These are phyloP conservation scores for Nematolebias whitei DNA, from an alignment of 2,113 vertebrate species.

Conservation along the genomic window DNA sequence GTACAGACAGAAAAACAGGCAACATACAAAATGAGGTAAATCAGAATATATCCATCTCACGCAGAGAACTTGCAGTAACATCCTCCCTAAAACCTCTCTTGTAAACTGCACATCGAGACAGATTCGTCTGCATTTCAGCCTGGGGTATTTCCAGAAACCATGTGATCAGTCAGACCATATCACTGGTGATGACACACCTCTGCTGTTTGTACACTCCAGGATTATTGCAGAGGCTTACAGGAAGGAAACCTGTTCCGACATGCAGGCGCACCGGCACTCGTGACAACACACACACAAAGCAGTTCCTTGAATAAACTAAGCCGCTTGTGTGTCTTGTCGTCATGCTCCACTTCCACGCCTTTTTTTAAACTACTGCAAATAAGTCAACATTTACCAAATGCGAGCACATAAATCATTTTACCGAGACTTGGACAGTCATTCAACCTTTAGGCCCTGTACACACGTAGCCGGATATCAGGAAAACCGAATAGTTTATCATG, in stretches of 20 bases:
- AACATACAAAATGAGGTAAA: too few relatives aligned
- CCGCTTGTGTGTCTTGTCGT: neutral
- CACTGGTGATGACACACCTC: conserved; percentile 29
- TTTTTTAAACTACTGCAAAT: conserved; percentile 2
- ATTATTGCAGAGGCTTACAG: conserved; percentile 48
- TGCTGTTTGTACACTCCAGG: conserved; percentile 36
- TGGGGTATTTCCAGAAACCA: conserved; percentile 72
- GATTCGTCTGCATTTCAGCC: conserved; percentile 34
- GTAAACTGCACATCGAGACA: conserved; percentile 40
- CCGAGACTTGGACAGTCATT: neutral
- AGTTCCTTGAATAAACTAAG: neutral
- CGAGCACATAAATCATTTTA: neutral
- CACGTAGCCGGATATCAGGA: too few relatives aligned
- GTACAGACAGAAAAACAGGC: too few relatives aligned
- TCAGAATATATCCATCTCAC: too few relatives aligned
- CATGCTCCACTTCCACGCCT: neutral
- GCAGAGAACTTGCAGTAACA: conserved; percentile 35
- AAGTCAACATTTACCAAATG: neutral
- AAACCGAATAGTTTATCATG: too few relatives aligned
- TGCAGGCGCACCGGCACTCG: conserved; percentile 19
- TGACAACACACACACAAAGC: neutral
- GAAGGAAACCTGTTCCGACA: conserved; percentile 20
- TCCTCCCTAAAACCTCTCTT: conserved; percentile 15
- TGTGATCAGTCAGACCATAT: conserved; percentile 65
- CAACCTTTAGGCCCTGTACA: neutral